Evolutionary conservation across 2,888 invertebrate species (phyloP).

Genomic region (Galerucella calmariensis): DNA sequence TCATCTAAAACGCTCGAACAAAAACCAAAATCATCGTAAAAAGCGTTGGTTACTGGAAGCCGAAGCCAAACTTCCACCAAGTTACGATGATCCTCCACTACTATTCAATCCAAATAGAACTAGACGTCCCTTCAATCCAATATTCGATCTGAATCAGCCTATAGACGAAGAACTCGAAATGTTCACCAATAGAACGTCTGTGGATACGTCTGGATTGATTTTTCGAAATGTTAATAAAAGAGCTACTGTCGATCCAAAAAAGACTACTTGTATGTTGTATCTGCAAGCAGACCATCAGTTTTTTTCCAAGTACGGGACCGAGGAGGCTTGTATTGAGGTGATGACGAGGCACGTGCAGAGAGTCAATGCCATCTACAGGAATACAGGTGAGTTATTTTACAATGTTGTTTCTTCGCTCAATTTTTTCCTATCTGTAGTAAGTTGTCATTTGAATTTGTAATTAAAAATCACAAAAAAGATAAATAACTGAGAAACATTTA

Average conservation of each 20-base stretch:
- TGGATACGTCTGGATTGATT: slow-evolving; percentile 65
- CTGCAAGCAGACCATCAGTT: slow-evolving; percentile 97
- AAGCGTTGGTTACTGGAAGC: slow-evolving; percentile 79
- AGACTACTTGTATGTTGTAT: slow-evolving; percentile 94
- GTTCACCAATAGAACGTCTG: slow-evolving; percentile 52
- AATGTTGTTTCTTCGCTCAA: not conserved
- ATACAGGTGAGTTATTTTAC: slow-evolving; percentile 73
- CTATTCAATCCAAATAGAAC: slow-evolving; percentile 64
- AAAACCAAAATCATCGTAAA: slow-evolving; percentile 60
- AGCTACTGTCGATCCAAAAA: slow-evolving; percentile 83
- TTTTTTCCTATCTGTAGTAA: no score
- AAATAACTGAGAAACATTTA: no score
- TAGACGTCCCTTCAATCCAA: slow-evolving; percentile 65
- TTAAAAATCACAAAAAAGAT: no score
- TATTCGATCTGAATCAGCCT: slow-evolving; percentile 60
- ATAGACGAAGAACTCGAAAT: slow-evolving; percentile 62
- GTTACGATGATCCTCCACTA: slow-evolving; percentile 64
- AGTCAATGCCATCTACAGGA: slow-evolving; percentile 88
- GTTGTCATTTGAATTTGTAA: no score
- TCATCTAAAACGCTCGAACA: slow-evolving; percentile 45
- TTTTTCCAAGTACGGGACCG: slow-evolving; percentile 92
- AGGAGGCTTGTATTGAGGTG: slow-evolving; percentile 94
- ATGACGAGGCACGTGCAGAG: slow-evolving; percentile 95
- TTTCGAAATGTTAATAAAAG: slow-evolving; percentile 74
- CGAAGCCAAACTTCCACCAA: slow-evolving; percentile 63